Conservation (phyloP, 2,797 vertebrate genomes). For the Hafferia zeledoni region DNA sequence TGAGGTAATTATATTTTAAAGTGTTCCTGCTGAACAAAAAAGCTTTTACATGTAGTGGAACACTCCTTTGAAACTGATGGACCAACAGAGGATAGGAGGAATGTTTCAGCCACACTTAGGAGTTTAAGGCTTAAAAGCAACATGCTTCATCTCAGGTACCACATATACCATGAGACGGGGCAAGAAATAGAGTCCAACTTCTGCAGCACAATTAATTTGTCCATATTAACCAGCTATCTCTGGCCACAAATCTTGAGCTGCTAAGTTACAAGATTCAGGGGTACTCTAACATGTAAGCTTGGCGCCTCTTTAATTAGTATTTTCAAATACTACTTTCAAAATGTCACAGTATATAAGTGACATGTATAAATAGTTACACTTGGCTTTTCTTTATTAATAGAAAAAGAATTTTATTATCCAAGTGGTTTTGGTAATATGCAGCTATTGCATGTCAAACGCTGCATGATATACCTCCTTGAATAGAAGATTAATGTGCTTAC, state of each 20-base stretch:
- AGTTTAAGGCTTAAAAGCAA: neutral
- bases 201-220: neutral
- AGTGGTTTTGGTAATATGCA: neutral
- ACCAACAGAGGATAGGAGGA: neutral
- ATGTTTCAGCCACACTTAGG: neutral
- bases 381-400: neutral
- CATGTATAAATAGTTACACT: neutral
- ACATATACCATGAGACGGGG: neutral
- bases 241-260: neutral
- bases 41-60: neutral
- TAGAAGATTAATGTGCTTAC: slow-evolving; percentile 20
- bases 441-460: neutral
- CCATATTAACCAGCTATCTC: neutral
- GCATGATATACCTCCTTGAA: neutral
- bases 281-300: neutral
- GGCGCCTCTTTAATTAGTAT: neutral
- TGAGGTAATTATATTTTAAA: neutral
- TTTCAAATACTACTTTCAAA: neutral
- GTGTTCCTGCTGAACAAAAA: neutral
- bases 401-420: neutral
- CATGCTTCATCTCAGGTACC: neutral
- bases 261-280: neutral
- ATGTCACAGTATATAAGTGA: neutral
- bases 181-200: neutral
- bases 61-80: neutral